Evolutionary conservation across 1,140 invertebrate genomes (phyloP), one percentile per base, ranked within the genome.

Genomic region (Cepaea nemoralis): DNA sequence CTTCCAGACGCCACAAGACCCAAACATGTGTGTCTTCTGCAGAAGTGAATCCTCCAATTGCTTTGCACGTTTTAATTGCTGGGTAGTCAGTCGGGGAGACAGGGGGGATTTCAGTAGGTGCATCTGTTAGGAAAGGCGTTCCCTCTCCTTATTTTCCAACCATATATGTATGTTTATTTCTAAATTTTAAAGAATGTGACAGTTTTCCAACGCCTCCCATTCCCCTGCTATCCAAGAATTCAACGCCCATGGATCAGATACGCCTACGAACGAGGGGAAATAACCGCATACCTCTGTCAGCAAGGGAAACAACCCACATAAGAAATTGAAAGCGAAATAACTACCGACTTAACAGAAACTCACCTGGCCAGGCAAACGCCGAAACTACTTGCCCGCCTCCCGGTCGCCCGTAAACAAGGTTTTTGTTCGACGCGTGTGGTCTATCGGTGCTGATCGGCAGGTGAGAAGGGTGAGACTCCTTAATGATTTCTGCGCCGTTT

Each of bases 361-460:
- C 59, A 63, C 59, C 59, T 63, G 27, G 59, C 16, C 59, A 12
- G 33, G 59, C 59, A 63, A 63, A 63, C n/a, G n/a, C n/a, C 59
- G 27, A 22, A 63, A 63, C 59, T 63, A 63, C 59, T 63, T 63
- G 59, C 59, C 59, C 59, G 59, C 59, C 59, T 63, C 59, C n/a
- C 59, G 59, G 59, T 27, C 59, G 59, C 59, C 59, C 59, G 59
- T 63, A 63, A 63, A 63, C 59, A 63, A 63, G n/a, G 16, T 63
- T 63, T 63, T 63, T 63, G 59, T 63, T 63, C 59, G n/a, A 63
- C 59, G 59, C 59, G 59, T 63, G 59, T 63, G 59, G 59, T 63
- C 59, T 31, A 31, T 10, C 59, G 16, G 59, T 63, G 59, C 59
- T 63, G 59, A 63, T 63, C 59, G 59, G 59, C 59, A 63, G 59